Conservation (phyloP, 2,888 invertebrate species). For the Leptarthrus brevirostris region DNA sequence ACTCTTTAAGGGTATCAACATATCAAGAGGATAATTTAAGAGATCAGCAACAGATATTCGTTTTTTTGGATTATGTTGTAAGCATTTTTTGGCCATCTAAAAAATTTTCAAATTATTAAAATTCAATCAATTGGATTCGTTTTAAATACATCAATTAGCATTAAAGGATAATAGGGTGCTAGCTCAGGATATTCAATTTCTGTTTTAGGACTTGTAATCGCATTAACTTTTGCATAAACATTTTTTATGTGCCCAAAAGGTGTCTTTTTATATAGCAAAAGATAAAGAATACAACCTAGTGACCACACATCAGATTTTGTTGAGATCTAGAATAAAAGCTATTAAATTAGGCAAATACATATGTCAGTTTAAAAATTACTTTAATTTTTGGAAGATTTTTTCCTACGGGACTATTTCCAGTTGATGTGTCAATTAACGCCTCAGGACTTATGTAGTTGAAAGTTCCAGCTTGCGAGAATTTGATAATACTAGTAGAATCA, state of each 20-base stretch:
- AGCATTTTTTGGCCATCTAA: slow-evolving; percentile 64
- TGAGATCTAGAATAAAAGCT: slow-evolving; percentile 77
- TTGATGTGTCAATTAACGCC: slow-evolving; percentile 78
- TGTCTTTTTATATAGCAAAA: slow-evolving; percentile 88
- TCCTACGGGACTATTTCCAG: slow-evolving; percentile 65
- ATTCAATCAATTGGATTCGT: background rate
- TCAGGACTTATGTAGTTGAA: slow-evolving; percentile 97
- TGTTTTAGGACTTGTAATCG: slow-evolving; percentile 80
- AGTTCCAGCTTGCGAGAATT: slow-evolving; percentile 86
- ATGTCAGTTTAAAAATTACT: slow-evolving; percentile 57
- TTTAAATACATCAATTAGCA: slow-evolving; percentile 63
- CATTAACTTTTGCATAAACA: slow-evolving; percentile 78
- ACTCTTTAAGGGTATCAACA: slow-evolving; percentile 63
- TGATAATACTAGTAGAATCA: slow-evolving; percentile 90
- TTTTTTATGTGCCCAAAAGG: slow-evolving; percentile 88
- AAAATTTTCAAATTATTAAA: slow-evolving; percentile 45
- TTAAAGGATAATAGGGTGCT: slow-evolving; percentile 68
- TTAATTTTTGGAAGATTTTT: slow-evolving; percentile 69
- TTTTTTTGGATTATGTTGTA: slow-evolving; percentile 64
- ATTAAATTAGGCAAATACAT: background rate
- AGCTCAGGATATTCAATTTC: slow-evolving; percentile 78
- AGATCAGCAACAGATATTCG: slow-evolving; percentile 64
- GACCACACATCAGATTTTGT: slow-evolving; percentile 98
- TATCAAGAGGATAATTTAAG: slow-evolving; percentile 65
- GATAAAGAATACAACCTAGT: slow-evolving; percentile 94